These are phyloP conservation scores for Epinephelus malabaricus DNA, from an alignment of 2,797 vertebrate genomes.

Conservation along the genomic window DNA sequence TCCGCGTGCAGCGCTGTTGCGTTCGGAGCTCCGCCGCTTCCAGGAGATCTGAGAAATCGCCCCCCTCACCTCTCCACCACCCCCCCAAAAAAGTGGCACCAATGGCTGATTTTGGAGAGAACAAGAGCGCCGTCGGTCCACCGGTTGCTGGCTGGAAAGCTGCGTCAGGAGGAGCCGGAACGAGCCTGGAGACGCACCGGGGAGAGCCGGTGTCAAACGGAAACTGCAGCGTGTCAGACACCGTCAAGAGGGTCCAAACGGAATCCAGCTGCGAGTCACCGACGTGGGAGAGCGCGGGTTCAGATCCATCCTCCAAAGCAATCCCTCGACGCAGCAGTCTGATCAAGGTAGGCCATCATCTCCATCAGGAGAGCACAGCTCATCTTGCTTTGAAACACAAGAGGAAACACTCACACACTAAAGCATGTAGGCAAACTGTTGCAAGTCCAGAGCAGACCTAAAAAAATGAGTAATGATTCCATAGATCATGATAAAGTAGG, in stretches of 20 bases:
- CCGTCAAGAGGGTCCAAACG: constrained; percentile 54
- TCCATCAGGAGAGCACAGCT: not conserved
- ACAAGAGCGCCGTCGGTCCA: constrained; percentile 82
- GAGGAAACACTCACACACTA: not conserved
- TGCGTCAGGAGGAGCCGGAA: constrained; percentile 79
- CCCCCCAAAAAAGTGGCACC: constrained; percentile 29
- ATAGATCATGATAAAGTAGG: not conserved
- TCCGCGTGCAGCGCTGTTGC: constrained; percentile 43
- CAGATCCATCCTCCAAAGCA: constrained; percentile 63
- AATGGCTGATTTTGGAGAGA: constrained; percentile 90
- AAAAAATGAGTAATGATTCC: not conserved
- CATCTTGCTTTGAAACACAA: not conserved
- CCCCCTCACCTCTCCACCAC: too few species aligned
- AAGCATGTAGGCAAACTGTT: constrained; percentile 25
- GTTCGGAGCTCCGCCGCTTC: constrained; percentile 24
- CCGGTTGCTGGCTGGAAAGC: constrained; percentile 86
- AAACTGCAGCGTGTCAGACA: constrained; percentile 84
- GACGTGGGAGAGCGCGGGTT: constrained; percentile 82
- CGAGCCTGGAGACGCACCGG: constrained; percentile 81
- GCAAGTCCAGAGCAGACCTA: not conserved
- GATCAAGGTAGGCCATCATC: constrained; percentile 89
- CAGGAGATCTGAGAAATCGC: constrained; percentile 22
- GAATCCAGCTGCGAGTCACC: constrained; percentile 73
- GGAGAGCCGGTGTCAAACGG: constrained; percentile 90
- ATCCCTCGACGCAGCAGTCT: constrained; percentile 94